Evolutionary conservation across 23 tunicate species (phyloP).

Genomic region (Halocynthia aurantium): DNA sequence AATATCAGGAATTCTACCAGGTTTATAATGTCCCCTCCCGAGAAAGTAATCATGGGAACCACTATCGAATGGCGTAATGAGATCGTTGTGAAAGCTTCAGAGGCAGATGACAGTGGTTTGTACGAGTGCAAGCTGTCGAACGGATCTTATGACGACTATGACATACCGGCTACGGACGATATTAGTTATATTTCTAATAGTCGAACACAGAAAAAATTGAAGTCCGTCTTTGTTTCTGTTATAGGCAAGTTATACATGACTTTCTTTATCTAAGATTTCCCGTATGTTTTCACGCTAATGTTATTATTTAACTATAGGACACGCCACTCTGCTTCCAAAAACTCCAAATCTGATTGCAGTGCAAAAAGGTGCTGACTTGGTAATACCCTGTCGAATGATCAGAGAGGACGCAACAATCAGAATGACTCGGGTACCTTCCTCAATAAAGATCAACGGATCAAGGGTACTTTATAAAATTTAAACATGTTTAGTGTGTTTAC

Average conservation of each 20-base stretch:
- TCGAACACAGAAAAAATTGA: slow-evolving; percentile 13
- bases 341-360: slow-evolving; percentile 8
- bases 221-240: slow-evolving; percentile 34
- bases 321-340: slow-evolving; percentile 8
- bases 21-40: not conserved
- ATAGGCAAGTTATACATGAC: slow-evolving; percentile 18
- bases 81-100: not conserved
- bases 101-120: slow-evolving; percentile 32
- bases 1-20: not conserved
- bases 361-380: slow-evolving; percentile 18
- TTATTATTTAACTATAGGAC: not conserved
- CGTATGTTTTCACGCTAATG: not conserved
- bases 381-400: slow-evolving; percentile 46
- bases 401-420: slow-evolving; percentile 27
- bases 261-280: not conserved
- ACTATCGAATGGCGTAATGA: slow-evolving; percentile 4
- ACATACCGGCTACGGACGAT: not conserved
- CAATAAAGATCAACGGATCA: not conserved
- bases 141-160: not conserved
- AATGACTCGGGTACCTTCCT: not conserved
- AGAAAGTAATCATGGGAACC: not conserved
- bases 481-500: not conserved
- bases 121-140: slow-evolving; percentile 17
- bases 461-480: not conserved
- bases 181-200: not conserved